These are phyloP conservation scores for Amorpha juglandis DNA, from an alignment of 2,888 invertebrate species.

Conservation along the genomic window DNA sequence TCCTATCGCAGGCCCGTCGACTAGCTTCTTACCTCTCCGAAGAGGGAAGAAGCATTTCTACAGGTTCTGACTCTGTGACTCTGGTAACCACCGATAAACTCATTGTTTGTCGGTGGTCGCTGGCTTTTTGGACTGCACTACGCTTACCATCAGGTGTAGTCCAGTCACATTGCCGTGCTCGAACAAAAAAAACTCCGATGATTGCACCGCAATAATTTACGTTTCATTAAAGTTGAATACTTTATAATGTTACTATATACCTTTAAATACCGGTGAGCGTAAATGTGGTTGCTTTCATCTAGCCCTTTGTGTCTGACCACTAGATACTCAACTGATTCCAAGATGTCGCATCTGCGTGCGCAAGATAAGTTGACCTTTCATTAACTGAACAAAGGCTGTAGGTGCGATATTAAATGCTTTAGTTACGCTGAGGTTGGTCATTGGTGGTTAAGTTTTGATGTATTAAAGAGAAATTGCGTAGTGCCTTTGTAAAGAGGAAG, in stretches of 20 bases:
- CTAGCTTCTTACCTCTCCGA: no score
- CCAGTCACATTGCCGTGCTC: no score
- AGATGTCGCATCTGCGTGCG: conserved; percentile 1
- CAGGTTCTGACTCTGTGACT: no score
- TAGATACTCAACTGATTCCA: conserved; percentile 11
- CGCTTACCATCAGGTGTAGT: no score
- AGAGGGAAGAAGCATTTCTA: no score
- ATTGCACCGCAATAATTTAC: neutral
- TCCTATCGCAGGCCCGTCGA: no score
- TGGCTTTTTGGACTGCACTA: no score
- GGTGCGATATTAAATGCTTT: conserved; percentile 23
- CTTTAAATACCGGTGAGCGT: conserved; percentile 37
- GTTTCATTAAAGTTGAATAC: neutral
- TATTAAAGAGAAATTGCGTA: neutral
- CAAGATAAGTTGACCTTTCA: conserved; percentile 19
- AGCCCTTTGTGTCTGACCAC: conserved; percentile 33
- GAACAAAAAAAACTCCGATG: no score
- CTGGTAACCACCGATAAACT: no score
- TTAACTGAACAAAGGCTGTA: neutral
- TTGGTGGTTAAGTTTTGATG: neutral
- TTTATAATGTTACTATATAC: neutral
- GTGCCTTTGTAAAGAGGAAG: neutral
- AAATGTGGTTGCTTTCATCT: conserved; percentile 35
- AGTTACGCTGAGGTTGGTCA: neutral
- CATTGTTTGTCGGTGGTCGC: no score